phyloP scores from a whole-genome alignment of 2,888 invertebrate species.

The Diabrotica balteata region DNA sequence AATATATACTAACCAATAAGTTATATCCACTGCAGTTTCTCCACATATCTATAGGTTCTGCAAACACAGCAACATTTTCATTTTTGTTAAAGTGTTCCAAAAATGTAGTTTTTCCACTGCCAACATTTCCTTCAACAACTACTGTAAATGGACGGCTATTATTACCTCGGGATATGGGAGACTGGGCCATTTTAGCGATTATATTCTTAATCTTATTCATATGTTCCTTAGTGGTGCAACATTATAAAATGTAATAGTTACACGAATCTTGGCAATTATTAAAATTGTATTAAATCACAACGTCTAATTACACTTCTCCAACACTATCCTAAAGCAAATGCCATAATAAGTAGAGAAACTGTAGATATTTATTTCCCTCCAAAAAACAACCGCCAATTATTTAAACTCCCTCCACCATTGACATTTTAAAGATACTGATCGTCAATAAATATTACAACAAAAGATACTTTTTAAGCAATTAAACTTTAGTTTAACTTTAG shows the following conservation, averaged over 20 bases:
- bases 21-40: slow-evolving; percentile 80
- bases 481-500: too few relatives aligned
- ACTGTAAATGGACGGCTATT: slow-evolving; percentile 73
- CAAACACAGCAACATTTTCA: slow-evolving; percentile 68
- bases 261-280: too few relatives aligned
- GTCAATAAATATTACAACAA: too few relatives aligned
- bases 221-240: slow-evolving; percentile 10
- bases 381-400: too few relatives aligned
- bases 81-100: slow-evolving; percentile 79
- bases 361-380: too few relatives aligned
- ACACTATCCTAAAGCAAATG: too few relatives aligned
- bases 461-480: too few relatives aligned
- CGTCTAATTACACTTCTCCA: too few relatives aligned
- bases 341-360: too few relatives aligned
- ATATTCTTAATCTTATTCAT: slow-evolving; percentile 37
- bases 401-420: too few relatives aligned
- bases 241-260: background rate
- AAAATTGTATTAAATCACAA: too few relatives aligned
- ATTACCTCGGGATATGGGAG: slow-evolving; percentile 28
- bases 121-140: slow-evolving; percentile 88
- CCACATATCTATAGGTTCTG: slow-evolving; percentile 86
- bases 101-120: slow-evolving; percentile 90
- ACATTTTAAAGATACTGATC: too few relatives aligned
- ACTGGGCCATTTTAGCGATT: slow-evolving; percentile 40
- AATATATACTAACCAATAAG: slow-evolving; percentile 62